Evolutionary conservation across 2,888 invertebrate species (phyloP).

Genomic region (Tuta absoluta): DNA sequence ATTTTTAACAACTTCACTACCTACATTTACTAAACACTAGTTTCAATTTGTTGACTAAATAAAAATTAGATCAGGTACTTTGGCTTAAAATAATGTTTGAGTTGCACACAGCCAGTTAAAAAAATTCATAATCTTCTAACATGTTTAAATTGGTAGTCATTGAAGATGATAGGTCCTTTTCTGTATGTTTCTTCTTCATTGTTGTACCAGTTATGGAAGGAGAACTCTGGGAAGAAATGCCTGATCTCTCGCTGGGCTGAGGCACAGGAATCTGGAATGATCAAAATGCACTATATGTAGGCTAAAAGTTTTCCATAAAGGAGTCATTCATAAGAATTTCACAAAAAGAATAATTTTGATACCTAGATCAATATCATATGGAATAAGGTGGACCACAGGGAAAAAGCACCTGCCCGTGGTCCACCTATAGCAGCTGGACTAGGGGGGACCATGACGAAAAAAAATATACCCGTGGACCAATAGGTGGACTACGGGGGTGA

Average conservation of each 20-base stretch:
- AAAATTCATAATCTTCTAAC: conserved; percentile 59
- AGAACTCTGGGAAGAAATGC: conserved; percentile 93
- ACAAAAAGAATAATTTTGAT: no score
- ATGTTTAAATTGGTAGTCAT: conserved; percentile 79
- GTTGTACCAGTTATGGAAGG: conserved; percentile 83
- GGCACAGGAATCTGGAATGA: conserved; percentile 85
- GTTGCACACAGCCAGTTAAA: neutral
- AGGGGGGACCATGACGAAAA: no score
- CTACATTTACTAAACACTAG: neutral
- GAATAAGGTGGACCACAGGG: no score
- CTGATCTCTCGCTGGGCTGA: conserved; percentile 89
- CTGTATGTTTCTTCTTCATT: conserved; percentile 77
- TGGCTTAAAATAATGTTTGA: conserved; percentile 26
- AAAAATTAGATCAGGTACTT: conserved; percentile 33
- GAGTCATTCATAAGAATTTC: no score
- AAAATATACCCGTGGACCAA: no score
- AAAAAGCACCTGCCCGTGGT: no score
- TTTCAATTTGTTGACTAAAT: conserved; percentile 7
- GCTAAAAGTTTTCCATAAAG: no score
- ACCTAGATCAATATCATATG: no score
- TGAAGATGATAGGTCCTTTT: conserved; percentile 77
- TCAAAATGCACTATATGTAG: neutral
- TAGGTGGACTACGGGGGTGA: no score
- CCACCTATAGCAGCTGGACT: no score
- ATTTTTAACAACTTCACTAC: conserved; percentile 29